Conservation (phyloP, 35 echinoderm and acorn worm genomes). For the Ptychodera flava region DNA sequence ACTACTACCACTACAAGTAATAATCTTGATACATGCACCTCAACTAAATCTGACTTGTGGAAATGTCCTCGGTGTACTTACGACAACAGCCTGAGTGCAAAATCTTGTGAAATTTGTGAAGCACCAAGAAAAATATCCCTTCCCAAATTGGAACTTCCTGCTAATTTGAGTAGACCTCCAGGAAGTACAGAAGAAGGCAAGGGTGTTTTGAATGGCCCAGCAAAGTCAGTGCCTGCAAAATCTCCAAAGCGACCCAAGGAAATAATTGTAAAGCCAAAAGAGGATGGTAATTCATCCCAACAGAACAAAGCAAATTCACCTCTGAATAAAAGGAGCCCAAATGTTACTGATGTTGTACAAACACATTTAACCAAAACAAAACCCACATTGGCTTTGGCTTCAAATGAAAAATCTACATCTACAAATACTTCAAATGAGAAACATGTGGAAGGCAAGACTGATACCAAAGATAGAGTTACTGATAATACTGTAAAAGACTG, state of each 20-base stretch:
- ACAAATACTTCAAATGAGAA: neutral
- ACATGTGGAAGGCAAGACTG: neutral
- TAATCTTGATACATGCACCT: slow-evolving; percentile 5
- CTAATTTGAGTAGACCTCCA: neutral
- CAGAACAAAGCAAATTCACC: too few relatives aligned
- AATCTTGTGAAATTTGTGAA: slow-evolving; percentile 27
- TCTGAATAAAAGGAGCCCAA: too few relatives aligned
- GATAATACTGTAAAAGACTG: neutral
- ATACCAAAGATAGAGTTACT: neutral
- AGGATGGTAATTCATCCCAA: too few relatives aligned
- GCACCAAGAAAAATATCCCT: neutral
- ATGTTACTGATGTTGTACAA: neutral
- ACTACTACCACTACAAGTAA: neutral
- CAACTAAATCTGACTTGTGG: slow-evolving; percentile 24
- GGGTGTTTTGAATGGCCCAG: neutral
- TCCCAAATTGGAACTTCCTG: neutral
- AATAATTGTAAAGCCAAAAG: slow-evolving; percentile 10
- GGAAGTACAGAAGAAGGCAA: neutral
- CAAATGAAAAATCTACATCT: neutral
- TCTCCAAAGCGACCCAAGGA: slow-evolving; percentile 7
- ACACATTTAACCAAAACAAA: neutral
- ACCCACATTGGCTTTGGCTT: neutral
- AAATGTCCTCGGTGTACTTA: slow-evolving; percentile 29
- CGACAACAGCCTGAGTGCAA: slow-evolving; percentile 13
- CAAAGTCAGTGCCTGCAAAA: neutral